phyloP scores from a whole-genome alignment of 2,888 invertebrate genomes.

The Nemurella pictetii region DNA sequence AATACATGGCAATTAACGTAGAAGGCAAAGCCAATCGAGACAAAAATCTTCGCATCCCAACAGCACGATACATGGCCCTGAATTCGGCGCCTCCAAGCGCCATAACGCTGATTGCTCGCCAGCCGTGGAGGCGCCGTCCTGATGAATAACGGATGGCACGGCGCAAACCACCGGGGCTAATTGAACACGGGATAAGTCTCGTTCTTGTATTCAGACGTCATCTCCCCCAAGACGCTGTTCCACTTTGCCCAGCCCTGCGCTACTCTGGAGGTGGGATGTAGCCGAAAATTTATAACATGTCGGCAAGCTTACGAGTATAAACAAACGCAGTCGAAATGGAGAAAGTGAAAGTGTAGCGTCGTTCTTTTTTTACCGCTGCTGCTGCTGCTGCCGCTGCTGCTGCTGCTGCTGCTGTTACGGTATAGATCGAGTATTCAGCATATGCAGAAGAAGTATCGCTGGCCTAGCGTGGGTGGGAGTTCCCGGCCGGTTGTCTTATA shows the following conservation, averaged over 20 bases:
- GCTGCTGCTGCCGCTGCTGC: not conserved
- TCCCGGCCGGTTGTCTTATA: not conserved
- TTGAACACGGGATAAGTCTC: not conserved
- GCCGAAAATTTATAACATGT: slow-evolving; percentile 27
- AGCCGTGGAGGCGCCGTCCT: not conserved
- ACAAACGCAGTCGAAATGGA: slow-evolving; percentile 29
- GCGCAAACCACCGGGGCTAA: not conserved
- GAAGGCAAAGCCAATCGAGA: too few species aligned
- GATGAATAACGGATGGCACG: not conserved
- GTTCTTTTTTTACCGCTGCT: slow-evolving; percentile 11
- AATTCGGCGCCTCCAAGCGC: too few species aligned
- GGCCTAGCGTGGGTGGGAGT: not conserved
- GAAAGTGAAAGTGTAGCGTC: slow-evolving; percentile 28
- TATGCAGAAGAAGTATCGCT: slow-evolving; percentile 28
- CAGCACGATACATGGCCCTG: too few species aligned
- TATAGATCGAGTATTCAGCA: slow-evolving; percentile 24
- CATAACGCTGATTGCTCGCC: not conserved
- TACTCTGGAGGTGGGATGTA: slow-evolving; percentile 9
- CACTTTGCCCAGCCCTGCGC: not conserved
- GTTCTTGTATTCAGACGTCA: not conserved
- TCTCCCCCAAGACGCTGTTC: not conserved
- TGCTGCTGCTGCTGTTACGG: not conserved
- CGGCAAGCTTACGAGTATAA: slow-evolving; percentile 25
- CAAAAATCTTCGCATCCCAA: too few species aligned
- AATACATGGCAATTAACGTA: too few species aligned